Base-by-base conservation (phyloP, 30 jellyfish, hydroid and myxozoan genomes). In the Hydractinia echinata region DNA sequence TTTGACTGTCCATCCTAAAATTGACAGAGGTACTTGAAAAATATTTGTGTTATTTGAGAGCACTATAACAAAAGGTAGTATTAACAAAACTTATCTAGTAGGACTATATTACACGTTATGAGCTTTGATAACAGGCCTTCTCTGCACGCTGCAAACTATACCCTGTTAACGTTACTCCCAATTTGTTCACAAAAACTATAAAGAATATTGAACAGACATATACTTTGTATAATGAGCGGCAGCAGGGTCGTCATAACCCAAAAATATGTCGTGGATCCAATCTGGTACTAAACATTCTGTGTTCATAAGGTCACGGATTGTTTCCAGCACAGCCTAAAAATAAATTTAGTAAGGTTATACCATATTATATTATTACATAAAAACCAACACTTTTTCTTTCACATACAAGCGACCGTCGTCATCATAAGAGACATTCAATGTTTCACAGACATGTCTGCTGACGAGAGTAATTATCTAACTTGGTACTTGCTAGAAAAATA, bases 221-320 rank as follows among this genome's bases (percentile, higher is more conserved):
- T 67, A 94, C 99, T 95, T 85, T 79, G 88, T 62, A 54, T 89
- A 85, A 58, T 95, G 92, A 67, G 99, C 99, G 13, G 97, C 95
- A 7, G 93, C 92, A 1, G 99, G 99, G 55, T 95, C 97, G 51
- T 88, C 99, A 77, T 89, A 89, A 8, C 99, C 99, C 67, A 95
- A 95, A 79, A 95, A 89, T 5, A 89, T 92, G 67, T 95, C 97
- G 30, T 90, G 96, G 19, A 95, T 85, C 99, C 99, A 95, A 55
- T 90, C 96, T 8, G 99, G 99, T 51, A 95, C 97, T 39, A 95
- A 88, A 81, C 96, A 89, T 52, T 95, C 96, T 11, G 96, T 86
- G 83, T 95, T 95, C 97, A 95, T 95, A 76, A 95, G 76, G 56
- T 88, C 97, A 54, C 97, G 97, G 10, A 95, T 95, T 6, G 99